A percentile compares a stretch with the other conserved stretches of the same genome.
phyloP scores from a whole-genome alignment of 2,888 invertebrate species.

The Clistopyga incitator region DNA sequence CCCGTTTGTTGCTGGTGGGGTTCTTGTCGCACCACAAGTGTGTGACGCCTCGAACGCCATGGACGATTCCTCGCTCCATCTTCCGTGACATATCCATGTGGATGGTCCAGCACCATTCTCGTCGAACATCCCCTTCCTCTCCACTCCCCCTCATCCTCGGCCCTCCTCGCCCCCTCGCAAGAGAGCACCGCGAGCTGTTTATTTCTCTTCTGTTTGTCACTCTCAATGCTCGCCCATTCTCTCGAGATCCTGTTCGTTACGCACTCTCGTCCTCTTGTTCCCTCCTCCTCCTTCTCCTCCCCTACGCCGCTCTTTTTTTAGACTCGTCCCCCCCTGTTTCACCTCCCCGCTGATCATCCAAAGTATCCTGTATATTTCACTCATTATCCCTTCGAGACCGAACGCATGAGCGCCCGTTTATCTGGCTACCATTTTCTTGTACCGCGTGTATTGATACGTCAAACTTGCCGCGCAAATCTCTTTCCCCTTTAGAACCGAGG shows the following conservation, averaged over 20 bases:
- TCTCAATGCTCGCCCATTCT: not conserved
- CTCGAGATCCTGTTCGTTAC: conserved; percentile 2
- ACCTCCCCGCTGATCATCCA: not conserved
- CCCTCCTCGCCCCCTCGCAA: conserved; percentile 21
- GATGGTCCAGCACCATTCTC: conserved; percentile 47
- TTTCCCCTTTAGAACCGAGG: not conserved
- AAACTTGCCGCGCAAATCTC: not conserved
- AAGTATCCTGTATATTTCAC: conserved; percentile 17
- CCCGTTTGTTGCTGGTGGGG: conserved; percentile 49
- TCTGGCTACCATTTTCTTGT: not conserved
- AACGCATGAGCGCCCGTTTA: not conserved
- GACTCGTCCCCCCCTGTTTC: not conserved
- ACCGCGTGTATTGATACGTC: not conserved
- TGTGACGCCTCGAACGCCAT: conserved; percentile 32
- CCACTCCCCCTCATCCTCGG: conserved; percentile 5
- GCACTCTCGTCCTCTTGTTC: not conserved
- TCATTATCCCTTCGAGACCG: conserved; percentile 14
- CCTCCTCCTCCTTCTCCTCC: conserved; percentile 23
- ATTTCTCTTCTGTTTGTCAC: conserved; percentile 24
- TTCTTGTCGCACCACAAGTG: conserved; percentile 40
- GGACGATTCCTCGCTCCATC: conserved; percentile 53
- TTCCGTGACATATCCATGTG: conserved; percentile 36
- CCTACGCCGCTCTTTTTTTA: not conserved
- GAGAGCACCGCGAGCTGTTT: not conserved
- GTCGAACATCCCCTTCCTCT: conserved; percentile 15